Base-by-base conservation (phyloP, 2,797 vertebrate species). In the Chelmon rostratus region DNA sequence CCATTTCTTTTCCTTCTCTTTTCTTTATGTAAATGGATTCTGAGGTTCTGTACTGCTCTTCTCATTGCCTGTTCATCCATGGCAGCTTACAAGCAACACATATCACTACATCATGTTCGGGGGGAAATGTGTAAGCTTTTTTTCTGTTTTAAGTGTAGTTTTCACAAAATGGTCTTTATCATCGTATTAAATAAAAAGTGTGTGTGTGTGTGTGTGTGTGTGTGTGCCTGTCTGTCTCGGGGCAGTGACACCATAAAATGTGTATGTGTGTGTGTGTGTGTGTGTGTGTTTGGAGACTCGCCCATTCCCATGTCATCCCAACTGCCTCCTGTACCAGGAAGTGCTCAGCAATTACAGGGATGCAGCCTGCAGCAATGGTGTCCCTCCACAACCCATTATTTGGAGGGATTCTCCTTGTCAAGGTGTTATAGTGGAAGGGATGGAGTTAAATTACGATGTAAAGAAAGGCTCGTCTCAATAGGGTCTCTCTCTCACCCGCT, bases 371-470 rank as follows among this genome's bases (percentile, higher is more conserved):
- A 93, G 92, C 92, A 82, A 84, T 90, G 91, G 90, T 92, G 91
- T 92, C 90, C 80, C 86, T 78, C 69, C 92, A 91, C 90, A 93
- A 91, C 91, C 92, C 68, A 92, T 92, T 93, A 92, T 94, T 91
- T 88, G 65, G 68, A 82, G 68, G 85, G 92, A 91, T 91, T 90
- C 92, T 91, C 88, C 86, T 89, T 90, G 88, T 91, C 86, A 88
- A 88, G 83, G 88, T 89, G 89, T 93, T 88, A 83, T 77, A 74
- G 75, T 79, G 88, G 86, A 88, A 80, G 89, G 82, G 68, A 88
- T 68, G 87, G 93, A 91, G 90, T 95, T 93, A 85, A 92, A 85
- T 94, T 91, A 92, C 91, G 44, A 81, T 85, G 87, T 81, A 87
- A 88, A 94, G 86, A 91, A 93, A 91, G 85, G 53, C 72, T 69